phyloP scores from a whole-genome alignment of 2,888 invertebrate species.

The Omphaloscelis lunosa region DNA sequence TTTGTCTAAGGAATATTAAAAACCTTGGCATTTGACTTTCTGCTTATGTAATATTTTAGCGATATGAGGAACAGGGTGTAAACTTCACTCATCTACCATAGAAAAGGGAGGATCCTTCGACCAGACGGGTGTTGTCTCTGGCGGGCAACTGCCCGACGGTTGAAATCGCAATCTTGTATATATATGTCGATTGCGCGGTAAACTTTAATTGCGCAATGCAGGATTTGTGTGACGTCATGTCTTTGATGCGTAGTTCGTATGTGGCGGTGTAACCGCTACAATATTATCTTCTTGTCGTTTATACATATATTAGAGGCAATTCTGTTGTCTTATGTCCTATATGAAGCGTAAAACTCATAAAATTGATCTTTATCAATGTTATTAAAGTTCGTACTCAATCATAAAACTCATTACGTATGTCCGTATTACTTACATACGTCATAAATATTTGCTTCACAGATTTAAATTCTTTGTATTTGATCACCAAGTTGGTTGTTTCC shows the following conservation, averaged over 20 bases:
- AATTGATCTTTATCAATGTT: slow-evolving; percentile 26
- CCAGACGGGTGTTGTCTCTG: no score
- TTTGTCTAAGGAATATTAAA: not conserved
- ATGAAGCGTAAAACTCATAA: slow-evolving; percentile 4
- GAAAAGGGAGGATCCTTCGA: no score
- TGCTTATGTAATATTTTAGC: slow-evolving; percentile 36
- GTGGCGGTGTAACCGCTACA: no score
- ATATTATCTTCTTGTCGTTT: not conserved
- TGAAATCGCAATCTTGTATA: no score
- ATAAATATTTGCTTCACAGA: not conserved
- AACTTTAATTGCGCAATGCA: no score
- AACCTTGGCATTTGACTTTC: slow-evolving; percentile 19
- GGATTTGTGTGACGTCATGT: no score
- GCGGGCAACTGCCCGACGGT: no score
- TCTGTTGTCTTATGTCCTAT: not conserved
- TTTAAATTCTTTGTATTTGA: not conserved
- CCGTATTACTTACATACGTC: slow-evolving; percentile 12
- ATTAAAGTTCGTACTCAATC: not conserved
- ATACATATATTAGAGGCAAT: slow-evolving; percentile 23
- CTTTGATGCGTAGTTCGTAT: no score
- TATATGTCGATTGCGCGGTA: no score
- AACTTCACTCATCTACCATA: no score
- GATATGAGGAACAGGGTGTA: no score
- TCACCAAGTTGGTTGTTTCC: not conserved
- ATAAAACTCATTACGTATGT: not conserved